phyloP scores from a whole-genome alignment of 2,113 vertebrate genomes.

The Paraplagusia blochii region DNA sequence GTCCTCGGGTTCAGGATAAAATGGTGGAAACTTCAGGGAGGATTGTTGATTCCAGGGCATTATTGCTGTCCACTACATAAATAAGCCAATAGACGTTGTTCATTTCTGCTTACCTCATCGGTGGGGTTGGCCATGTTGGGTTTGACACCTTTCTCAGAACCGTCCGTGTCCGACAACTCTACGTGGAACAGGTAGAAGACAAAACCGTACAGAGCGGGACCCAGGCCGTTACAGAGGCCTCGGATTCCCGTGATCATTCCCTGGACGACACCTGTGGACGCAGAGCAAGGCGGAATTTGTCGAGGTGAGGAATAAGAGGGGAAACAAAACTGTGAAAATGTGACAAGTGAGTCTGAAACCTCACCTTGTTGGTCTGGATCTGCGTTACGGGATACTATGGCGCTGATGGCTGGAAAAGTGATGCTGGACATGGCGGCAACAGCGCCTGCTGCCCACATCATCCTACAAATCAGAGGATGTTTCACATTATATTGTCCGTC shows the following conservation, averaged over 20 bases:
- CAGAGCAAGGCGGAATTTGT: neutral
- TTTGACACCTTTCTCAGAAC: constrained; percentile 78
- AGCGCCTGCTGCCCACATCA: constrained; percentile 92
- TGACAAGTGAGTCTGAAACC: neutral
- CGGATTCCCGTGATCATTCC: constrained; percentile 92
- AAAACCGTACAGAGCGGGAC: constrained; percentile 85
- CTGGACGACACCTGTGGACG: constrained; percentile 83
- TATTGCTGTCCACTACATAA: no score
- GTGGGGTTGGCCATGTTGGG: constrained; percentile 89
- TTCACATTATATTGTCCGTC: no score
- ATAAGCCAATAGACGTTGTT: no score
- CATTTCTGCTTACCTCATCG: constrained; percentile 77
- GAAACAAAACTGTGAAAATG: neutral
- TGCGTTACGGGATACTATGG: constrained; percentile 85
- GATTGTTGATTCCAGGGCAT: no score
- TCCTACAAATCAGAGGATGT: constrained; percentile 68
- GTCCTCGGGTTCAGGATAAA: no score
- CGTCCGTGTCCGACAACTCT: constrained; percentile 83
- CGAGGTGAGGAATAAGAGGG: neutral
- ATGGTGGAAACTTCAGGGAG: no score
- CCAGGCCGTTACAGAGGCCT: constrained; percentile 87
- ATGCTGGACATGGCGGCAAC: constrained; percentile 93
- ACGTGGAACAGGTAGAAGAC: constrained; percentile 89
- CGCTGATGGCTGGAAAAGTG: constrained; percentile 87
- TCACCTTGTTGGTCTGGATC: constrained; percentile 89